Evolutionary conservation across 2,113 vertebrate species (phyloP).

Genomic region (Manacus vitellinus): DNA sequence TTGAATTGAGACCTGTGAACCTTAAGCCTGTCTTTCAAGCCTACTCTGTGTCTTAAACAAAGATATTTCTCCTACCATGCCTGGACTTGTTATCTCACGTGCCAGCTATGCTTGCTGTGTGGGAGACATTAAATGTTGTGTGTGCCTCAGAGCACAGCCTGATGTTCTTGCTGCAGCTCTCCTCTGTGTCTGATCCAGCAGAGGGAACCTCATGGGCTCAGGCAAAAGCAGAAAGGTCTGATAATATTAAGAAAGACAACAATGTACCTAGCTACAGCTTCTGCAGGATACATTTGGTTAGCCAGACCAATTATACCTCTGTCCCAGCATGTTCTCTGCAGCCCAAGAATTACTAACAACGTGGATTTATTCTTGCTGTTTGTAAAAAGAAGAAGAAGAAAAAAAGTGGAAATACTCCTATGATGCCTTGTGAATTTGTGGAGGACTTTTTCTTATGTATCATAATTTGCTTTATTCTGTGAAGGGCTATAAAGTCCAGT

Average conservation of each 20-base stretch:
- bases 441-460: not conserved
- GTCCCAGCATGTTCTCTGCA: not conserved
- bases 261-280: not conserved
- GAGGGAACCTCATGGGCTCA: not conserved
- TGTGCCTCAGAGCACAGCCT: not conserved
- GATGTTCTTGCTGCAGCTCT: not conserved
- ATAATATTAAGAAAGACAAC: not conserved
- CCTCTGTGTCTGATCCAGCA: not conserved
- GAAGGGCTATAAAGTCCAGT: not conserved
- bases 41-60: not conserved
- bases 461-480: not conserved
- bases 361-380: not conserved
- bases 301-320: not conserved
- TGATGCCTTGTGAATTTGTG: not conserved
- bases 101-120: not conserved
- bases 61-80: not conserved
- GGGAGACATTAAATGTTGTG: not conserved
- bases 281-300: not conserved
- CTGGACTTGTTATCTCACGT: conserved; percentile 5
- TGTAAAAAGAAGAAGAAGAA: accelerated
- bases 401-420: not conserved
- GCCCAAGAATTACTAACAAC: not conserved
- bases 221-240: not conserved
- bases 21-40: not conserved
- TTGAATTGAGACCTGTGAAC: not conserved